phyloP scores from a whole-genome alignment of 2,113 vertebrate genomes.

The Thinocorus orbignyianus region DNA sequence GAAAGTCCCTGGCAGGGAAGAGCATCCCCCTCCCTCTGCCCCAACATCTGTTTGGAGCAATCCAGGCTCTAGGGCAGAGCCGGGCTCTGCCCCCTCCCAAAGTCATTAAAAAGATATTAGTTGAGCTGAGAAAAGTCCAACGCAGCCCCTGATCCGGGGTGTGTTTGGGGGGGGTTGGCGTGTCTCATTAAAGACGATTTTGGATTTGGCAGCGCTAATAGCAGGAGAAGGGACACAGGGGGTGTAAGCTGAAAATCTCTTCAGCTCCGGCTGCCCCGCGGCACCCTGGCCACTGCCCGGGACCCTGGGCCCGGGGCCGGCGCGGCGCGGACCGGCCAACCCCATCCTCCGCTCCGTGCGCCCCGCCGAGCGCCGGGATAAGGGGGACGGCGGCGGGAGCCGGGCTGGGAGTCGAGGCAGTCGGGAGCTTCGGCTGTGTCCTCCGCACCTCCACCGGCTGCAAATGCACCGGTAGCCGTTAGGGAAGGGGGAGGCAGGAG shows the following conservation, averaged over 20 bases:
- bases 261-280: neutral
- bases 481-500: neutral
- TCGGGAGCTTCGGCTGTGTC: neutral
- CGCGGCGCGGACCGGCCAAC: neutral
- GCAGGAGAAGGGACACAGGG: fast-evolving
- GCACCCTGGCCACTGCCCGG: neutral
- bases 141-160: conserved; percentile 54
- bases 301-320: neutral
- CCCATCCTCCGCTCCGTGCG: neutral
- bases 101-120: conserved; percentile 86
- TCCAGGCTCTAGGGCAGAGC: conserved; percentile 79
- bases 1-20: conserved; percentile 73
- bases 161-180: neutral
- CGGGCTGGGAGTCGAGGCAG: neutral
- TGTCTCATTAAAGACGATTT: conserved; percentile 24
- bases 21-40: conserved; percentile 60
- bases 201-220: neutral
- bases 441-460: neutral
- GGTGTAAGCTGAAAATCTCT: neutral
- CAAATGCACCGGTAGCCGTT: neutral
- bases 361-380: neutral
- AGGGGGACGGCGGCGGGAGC: neutral
- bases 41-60: conserved; percentile 81
- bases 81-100: conserved; percentile 54
- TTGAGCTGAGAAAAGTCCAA: conserved; percentile 60